Evolutionary conservation across 2,113 vertebrate genomes (phyloP), one percentile per base, ranked within the genome.

Genomic region (Delphinapterus leucas): DNA sequence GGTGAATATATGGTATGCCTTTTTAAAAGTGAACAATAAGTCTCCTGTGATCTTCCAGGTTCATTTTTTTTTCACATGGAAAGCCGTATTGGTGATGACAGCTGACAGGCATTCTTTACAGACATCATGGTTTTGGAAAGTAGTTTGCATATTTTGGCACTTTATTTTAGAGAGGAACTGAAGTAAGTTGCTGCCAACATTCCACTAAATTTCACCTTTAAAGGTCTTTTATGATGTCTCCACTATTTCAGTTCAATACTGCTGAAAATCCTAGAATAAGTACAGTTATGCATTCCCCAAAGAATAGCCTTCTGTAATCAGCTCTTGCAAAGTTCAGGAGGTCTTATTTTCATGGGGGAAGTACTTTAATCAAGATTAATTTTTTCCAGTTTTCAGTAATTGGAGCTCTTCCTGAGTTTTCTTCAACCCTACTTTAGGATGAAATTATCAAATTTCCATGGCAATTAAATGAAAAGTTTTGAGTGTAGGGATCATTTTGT

Each of bases 381-480:
- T 98, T 99, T 98, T 98, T 98, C 98, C 98, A 99, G 98, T 98
- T 98, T 99, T 97, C 97, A 98, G 99, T 99, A 99, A 99, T 97
- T 68, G 47, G 98, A 99, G 98, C 98, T 97, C 98, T 99, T 98
- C 99, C 98, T 98, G 98, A 98, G 97, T 98, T 98, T 97, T 89
- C 84, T 94, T 98, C 98, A 89, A 18, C 90, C 95, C 92, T 98
- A 84, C 92, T 98, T 98, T 98, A 93, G 98, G 98, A 98, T 97
- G 97, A 98, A 99, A 99, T 99, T 99, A 99, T 98, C 98, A 94
- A 98, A 99, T 99, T 99, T 99, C 98, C 98, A 98, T 95, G 98
- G 98, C 98, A 99, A 99, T 99, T 99, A 98, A 97, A 96, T 0
- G 89, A 95, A 98, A 93, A 96, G 77, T 36, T 95, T 97, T 38